A percentile compares a stretch with the other conserved stretches of the same genome.
These are phyloP conservation scores for Dorcus hopei DNA, from an alignment of 2,888 invertebrate genomes.

Conservation along the genomic window DNA sequence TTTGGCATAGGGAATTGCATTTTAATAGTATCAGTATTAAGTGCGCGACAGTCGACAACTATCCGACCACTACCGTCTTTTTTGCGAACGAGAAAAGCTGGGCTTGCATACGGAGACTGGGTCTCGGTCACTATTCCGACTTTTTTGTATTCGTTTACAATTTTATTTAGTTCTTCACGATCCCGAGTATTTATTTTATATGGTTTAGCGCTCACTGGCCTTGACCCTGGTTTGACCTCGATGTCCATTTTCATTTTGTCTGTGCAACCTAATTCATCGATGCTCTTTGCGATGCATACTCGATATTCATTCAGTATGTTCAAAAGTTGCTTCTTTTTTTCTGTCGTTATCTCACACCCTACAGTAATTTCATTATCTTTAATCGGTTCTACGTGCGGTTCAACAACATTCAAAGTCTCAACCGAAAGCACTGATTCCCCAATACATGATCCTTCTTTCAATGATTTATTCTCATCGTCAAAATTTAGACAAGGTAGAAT, in stretches of 20 bases:
- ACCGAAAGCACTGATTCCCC: too few relatives aligned
- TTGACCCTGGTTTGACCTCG: background rate
- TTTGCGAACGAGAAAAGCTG: background rate
- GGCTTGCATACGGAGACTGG: background rate
- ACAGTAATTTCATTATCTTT: too few relatives aligned
- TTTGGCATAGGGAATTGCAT: constrained; percentile 16
- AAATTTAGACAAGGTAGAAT: too few relatives aligned
- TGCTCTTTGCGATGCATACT: too few relatives aligned
- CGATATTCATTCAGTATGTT: too few relatives aligned
- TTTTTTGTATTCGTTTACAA: constrained; percentile 15
- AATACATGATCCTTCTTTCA: too few relatives aligned
- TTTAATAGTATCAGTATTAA: constrained; percentile 15
- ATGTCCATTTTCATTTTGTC: constrained; percentile 13
- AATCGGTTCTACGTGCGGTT: too few relatives aligned
- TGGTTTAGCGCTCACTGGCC: constrained; percentile 13
- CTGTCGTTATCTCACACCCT: too few relatives aligned
- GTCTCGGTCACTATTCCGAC: background rate
- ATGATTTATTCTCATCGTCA: too few relatives aligned
- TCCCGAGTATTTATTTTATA: constrained; percentile 14
- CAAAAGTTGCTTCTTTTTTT: too few relatives aligned
- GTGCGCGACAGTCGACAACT: background rate
- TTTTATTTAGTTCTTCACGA: constrained; percentile 13
- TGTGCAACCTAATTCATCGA: constrained; percentile 16
- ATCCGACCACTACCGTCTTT: background rate
- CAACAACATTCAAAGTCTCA: too few relatives aligned